Evolutionary conservation across 2,797 vertebrate species (phyloP).

Genomic region (Alca torda): DNA sequence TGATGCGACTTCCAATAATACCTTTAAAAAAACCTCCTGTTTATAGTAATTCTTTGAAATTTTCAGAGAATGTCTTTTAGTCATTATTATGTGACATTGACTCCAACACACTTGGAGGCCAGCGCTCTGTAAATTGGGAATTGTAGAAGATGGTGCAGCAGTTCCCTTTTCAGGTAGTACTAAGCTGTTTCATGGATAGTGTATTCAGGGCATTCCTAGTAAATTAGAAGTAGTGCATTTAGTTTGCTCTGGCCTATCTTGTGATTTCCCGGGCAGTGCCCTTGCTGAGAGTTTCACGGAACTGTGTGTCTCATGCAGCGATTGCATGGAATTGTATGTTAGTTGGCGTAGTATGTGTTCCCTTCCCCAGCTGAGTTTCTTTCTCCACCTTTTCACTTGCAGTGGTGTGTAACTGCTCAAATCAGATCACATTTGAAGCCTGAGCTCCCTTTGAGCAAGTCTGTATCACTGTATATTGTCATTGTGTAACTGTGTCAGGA

Average conservation of each 20-base stretch:
- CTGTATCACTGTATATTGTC: neutral
- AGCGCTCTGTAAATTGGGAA: neutral
- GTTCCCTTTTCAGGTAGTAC: neutral
- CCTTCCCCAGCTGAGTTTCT: neutral
- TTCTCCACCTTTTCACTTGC: neutral
- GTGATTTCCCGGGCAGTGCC: neutral
- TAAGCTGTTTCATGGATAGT: neutral
- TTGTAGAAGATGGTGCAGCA: neutral
- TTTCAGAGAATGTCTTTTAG: neutral
- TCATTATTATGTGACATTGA: neutral
- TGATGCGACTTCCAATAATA: neutral
- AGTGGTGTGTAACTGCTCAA: neutral
- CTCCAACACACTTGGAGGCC: neutral
- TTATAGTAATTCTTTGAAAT: neutral
- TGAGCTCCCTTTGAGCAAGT: neutral
- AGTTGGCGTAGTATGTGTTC: neutral
- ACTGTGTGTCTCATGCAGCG: neutral
- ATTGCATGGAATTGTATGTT: neutral
- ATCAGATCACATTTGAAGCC: neutral
- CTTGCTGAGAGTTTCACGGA: neutral
- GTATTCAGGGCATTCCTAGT: neutral
- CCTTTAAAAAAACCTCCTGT: neutral
- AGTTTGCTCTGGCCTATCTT: neutral
- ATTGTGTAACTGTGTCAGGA: neutral
- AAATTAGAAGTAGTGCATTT: neutral